Conservation (phyloP, 2,888 invertebrate species). For the Ophion costatus region DNA sequence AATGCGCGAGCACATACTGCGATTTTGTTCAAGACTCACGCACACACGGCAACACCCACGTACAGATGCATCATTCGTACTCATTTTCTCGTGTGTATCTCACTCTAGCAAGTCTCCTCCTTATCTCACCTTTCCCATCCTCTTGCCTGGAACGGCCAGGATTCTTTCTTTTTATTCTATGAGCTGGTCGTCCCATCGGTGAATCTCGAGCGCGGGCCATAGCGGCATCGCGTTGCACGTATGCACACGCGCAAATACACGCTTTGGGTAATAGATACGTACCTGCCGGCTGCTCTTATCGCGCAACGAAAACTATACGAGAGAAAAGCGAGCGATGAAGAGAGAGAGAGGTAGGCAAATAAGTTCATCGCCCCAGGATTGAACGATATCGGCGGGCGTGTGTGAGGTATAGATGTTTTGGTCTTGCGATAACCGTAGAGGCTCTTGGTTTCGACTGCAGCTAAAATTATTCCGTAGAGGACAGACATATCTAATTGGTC, state of each 20-base stretch:
- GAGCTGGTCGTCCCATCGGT: slow-evolving; percentile 51
- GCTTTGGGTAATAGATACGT: slow-evolving; percentile 63
- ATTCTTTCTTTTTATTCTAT: slow-evolving; percentile 46
- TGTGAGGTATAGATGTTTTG: slow-evolving; percentile 15
- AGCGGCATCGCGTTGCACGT: slow-evolving; percentile 56
- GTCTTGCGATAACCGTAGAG: slow-evolving; percentile 30
- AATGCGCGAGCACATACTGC: slow-evolving; percentile 50
- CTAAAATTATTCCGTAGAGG: slow-evolving; percentile 37
- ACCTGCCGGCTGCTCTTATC: slow-evolving; percentile 65
- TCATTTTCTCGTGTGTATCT: slow-evolving; percentile 53
- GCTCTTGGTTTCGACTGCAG: slow-evolving; percentile 21
- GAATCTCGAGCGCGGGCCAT: slow-evolving; percentile 37
- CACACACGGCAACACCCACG: slow-evolving; percentile 19
- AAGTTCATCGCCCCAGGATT: slow-evolving; percentile 59
- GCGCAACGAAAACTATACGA: neutral
- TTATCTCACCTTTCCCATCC: slow-evolving; percentile 26
- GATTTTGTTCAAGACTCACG: slow-evolving; percentile 13
- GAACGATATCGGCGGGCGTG: slow-evolving; percentile 51
- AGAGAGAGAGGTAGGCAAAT: slow-evolving; percentile 47
- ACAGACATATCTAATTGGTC: no score
- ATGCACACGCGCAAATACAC: neutral
- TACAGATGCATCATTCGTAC: slow-evolving; percentile 34
- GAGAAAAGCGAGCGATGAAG: slow-evolving; percentile 32
- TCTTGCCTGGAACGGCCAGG: slow-evolving; percentile 32
- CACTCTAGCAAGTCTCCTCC: slow-evolving; percentile 17